Evolutionary conservation across 1,140 invertebrate species (phyloP), one percentile per base, ranked within the genome.

Genomic region (Drosophila repletoides): DNA sequence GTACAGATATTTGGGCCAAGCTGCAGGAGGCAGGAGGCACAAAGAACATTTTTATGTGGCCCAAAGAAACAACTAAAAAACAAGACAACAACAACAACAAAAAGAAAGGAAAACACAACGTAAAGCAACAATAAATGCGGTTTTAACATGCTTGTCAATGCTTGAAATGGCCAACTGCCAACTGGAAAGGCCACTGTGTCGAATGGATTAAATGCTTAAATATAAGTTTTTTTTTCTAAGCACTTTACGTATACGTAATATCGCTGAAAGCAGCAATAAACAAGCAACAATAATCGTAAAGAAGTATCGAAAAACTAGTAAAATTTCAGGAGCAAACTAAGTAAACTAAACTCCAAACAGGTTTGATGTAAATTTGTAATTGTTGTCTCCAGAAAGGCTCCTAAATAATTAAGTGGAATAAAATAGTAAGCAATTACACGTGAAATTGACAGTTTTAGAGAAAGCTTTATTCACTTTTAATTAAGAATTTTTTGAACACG

Each of bases 121-220:
- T 31, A n/a, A n/a, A 14, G 9, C n/a, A 19, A 65, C 49, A 58
- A 63, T 70, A 76, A 81, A 68, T 81, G 76, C 48, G 76, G 36
- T 56, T 61, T 69, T 51, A 68, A 72, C 28, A 46, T 40, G 22
- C 34, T 64, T 65, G 48, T 60, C 56, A 83, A 43, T 81, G 77
- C 73, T n/a, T n/a, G n/a, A n/a, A 77, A 77, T 80, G 56, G 38
- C 53, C 76, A 55, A 19, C 19, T 70, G 58, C 34, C 52, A 48
- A 60, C 40, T n/a, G 7, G 5, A 17, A 41, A 43, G 38, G 38
- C 2, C n/a, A 31, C 5, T 31, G n/a, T 10, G 14, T 31, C 0
- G 31, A 43, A 67, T 71, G 51, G 40, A 51, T 76, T 80, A 33
- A 21, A 59, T 59, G 22, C 15, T 36, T 38, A 38, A 17, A n/a